Evolutionary conservation across 2,888 invertebrate species (phyloP), one percentile per base, ranked within the genome.

Genomic region (Ethmia dodecea): DNA sequence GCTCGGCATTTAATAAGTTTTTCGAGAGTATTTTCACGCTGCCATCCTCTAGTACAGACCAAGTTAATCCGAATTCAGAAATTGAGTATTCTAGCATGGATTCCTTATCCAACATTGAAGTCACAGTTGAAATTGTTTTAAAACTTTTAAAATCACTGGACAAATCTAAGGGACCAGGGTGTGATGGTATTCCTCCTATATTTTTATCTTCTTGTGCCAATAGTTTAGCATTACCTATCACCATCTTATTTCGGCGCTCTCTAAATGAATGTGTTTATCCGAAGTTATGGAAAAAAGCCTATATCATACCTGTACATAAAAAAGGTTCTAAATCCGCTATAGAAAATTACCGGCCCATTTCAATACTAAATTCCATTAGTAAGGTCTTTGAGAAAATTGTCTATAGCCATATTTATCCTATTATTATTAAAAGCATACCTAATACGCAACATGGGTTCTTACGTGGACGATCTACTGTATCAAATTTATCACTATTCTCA

Each of bases 381-480:
- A 41, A 41, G 28, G 13, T 37, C 6, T 37, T 41, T 11, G 41
- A 41, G 27, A 34, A 24, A 12, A 3, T 35, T 18, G 15, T 37
- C 12, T 18, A 28, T 15, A 25, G 16, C 6, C n/a, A 14, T 3
- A 31, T 40, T 5, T 24, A 30, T 10, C 32, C 33, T 3, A 14
- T 27, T 11, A 18, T 40, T 2, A 5, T 14, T 18, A 24, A 18
- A 3, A 10, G 11, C 10, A 29, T 41, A 16, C 33, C 33, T 12
- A 6, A 26, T 5, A 11, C 25, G 12, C 41, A 41, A 15, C n/a
- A n/a, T n/a, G n/a, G n/a, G n/a, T n/a, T n/a, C n/a, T n/a, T n/a
- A n/a, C n/a, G n/a, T n/a, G n/a, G n/a, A n/a, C n/a, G n/a, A n/a
- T n/a, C n/a, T n/a, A n/a, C n/a, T n/a, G n/a, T n/a, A n/a, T n/a